These are phyloP conservation scores for Chydorus sphaericus DNA, from an alignment of 2,888 invertebrate genomes.

Conservation along the genomic window DNA sequence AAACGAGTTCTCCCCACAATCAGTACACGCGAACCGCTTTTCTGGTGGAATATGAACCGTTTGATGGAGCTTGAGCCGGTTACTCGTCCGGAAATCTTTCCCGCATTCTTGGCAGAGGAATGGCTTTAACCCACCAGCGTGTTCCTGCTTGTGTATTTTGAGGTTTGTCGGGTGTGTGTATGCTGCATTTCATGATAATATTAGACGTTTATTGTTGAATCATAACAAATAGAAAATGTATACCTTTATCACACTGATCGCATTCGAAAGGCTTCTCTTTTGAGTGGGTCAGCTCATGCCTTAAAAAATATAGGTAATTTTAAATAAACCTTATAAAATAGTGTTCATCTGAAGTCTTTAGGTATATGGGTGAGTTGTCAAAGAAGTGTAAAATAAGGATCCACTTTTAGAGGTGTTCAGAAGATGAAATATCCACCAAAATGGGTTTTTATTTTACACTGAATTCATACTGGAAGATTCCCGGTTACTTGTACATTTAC, in stretches of 20 bases:
- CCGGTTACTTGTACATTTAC: too few species aligned
- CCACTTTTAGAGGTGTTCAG: too few species aligned
- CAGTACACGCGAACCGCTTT: neutral
- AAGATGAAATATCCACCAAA: too few species aligned
- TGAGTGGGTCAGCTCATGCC: conserved; percentile 7
- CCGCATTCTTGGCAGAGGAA: conserved; percentile 8
- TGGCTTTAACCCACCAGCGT: conserved; percentile 6
- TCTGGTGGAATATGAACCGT: neutral
- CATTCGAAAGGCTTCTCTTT: conserved; percentile 8
- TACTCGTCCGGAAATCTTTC: conserved; percentile 2
- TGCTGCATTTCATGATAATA: neutral
- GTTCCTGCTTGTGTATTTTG: conserved; percentile 11
- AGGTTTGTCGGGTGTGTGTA: conserved; percentile 10
- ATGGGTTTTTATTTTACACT: too few species aligned
- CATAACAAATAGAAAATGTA: neutral
- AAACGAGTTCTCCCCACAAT: neutral
- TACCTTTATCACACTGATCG: conserved; percentile 9
- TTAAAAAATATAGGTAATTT: too few species aligned
- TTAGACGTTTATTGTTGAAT: neutral
- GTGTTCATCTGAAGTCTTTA: too few species aligned
- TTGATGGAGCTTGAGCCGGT: conserved; percentile 3
- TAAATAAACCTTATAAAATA: too few species aligned
- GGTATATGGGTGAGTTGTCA: too few species aligned
- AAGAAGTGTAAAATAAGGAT: too few species aligned
- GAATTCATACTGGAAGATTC: too few species aligned